phyloP scores from a whole-genome alignment of 2,888 invertebrate species.

The Nephrotoma flavescens region DNA sequence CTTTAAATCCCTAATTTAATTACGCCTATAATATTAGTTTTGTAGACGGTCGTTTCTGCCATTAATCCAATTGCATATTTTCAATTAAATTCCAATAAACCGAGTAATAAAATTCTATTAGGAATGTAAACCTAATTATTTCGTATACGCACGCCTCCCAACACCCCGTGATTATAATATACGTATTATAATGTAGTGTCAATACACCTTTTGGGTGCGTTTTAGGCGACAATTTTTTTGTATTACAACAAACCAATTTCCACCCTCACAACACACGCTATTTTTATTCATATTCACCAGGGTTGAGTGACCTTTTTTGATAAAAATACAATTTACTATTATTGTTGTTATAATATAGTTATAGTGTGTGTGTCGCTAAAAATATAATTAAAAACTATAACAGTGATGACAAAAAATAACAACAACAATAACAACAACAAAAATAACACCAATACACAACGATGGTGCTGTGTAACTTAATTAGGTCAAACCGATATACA shows the following conservation, averaged over 20 bases:
- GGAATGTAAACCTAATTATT: background rate
- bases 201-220: background rate
- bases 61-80: background rate
- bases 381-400: background rate
- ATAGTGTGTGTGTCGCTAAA: background rate
- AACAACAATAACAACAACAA: background rate
- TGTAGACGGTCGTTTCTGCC: background rate
- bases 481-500: background rate
- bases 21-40: background rate
- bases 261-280: background rate
- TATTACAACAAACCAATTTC: background rate
- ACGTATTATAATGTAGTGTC: background rate
- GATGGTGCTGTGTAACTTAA: background rate
- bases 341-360: background rate
- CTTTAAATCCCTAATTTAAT: background rate
- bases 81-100: background rate
- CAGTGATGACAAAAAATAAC: background rate
- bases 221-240: background rate
- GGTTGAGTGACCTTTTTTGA: background rate
- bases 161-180: background rate
- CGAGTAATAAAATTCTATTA: background rate
- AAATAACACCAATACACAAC: background rate
- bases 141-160: background rate
- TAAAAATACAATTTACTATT: background rate
- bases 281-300: background rate